Conservation (phyloP, 2,888 invertebrate species). For the Sympetrum striolatum region DNA sequence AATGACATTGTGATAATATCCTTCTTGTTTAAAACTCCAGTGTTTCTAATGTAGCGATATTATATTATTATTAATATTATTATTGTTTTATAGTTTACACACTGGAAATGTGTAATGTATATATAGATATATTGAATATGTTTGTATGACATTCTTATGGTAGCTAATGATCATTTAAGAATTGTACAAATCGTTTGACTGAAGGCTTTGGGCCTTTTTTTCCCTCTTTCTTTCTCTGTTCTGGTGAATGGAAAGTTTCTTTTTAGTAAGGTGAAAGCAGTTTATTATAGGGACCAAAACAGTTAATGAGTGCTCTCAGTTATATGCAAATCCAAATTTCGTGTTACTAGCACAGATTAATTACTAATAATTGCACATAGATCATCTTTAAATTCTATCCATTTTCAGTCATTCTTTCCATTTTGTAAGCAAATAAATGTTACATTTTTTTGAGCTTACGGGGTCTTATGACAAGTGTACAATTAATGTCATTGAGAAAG, state of each 20-base stretch:
- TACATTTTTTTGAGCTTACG: not conserved
- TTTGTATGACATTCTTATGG: slow-evolving; percentile 9
- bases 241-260: slow-evolving; percentile 35
- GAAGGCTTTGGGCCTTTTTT: slow-evolving; percentile 19
- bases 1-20: slow-evolving; percentile 36
- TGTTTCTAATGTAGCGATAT: slow-evolving; percentile 11
- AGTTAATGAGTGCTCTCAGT: slow-evolving; percentile 11
- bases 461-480: slow-evolving; percentile 13
- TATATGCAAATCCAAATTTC: slow-evolving; percentile 2
- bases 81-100: slow-evolving; percentile 39
- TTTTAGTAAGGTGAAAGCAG: slow-evolving; percentile 29
- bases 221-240: slow-evolving; percentile 10
- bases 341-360: slow-evolving; percentile 5
- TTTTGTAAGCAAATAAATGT: slow-evolving; percentile 8
- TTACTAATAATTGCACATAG: slow-evolving; percentile 37
- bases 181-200: slow-evolving; percentile 43
- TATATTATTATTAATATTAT: slow-evolving; percentile 22
- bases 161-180: slow-evolving; percentile 27
- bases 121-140: slow-evolving; percentile 9
- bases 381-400: not conserved
- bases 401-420: slow-evolving; percentile 20
- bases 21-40: slow-evolving; percentile 24
- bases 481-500: slow-evolving; percentile 13
- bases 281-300: slow-evolving; percentile 41
- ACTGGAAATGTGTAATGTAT: slow-evolving; percentile 18